These are phyloP conservation scores for Polylopha cassiicola DNA, from an alignment of 2,888 invertebrate genomes.

Conservation along the genomic window DNA sequence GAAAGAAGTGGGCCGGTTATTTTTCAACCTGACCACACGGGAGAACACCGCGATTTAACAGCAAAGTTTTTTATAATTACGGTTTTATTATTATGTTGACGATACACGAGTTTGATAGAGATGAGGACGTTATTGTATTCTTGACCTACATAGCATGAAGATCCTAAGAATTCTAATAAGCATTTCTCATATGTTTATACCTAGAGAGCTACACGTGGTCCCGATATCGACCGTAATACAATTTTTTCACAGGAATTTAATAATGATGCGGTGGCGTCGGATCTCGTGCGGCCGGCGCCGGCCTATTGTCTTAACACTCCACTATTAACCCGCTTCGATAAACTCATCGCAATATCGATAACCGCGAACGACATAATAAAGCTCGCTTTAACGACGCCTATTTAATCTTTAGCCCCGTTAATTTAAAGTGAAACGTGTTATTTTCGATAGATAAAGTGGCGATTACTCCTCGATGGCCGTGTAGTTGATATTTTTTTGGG, in stretches of 20 bases:
- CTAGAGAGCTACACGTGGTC: not conserved
- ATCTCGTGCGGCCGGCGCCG: slow-evolving; percentile 18
- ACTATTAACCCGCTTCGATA: slow-evolving; percentile 35
- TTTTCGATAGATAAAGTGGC: slow-evolving; percentile 40
- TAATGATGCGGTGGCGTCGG: slow-evolving; percentile 7
- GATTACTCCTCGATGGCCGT: slow-evolving; percentile 32
- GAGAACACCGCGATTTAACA: too few species aligned
- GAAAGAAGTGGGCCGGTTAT: slow-evolving; percentile 18
- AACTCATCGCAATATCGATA: slow-evolving; percentile 28
- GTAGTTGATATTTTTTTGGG: slow-evolving; percentile 25
- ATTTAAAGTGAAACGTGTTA: slow-evolving; percentile 33
- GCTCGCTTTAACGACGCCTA: slow-evolving; percentile 26
- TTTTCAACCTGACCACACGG: slow-evolving; percentile 8
- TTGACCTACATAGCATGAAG: too few species aligned
- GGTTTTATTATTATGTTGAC: too few species aligned
- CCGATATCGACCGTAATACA: slow-evolving; percentile 23
- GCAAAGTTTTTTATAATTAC: too few species aligned
- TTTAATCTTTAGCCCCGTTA: slow-evolving; percentile 22
- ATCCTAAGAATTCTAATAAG: too few species aligned
- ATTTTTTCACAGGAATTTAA: slow-evolving; percentile 27
- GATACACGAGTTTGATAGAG: too few species aligned
- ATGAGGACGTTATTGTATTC: too few species aligned
- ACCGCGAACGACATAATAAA: slow-evolving; percentile 30
- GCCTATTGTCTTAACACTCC: slow-evolving; percentile 36
- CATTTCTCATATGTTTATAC: slow-evolving; percentile 7